phyloP scores from a whole-genome alignment of 2,888 invertebrate genomes.

The Archips crataeganus region DNA sequence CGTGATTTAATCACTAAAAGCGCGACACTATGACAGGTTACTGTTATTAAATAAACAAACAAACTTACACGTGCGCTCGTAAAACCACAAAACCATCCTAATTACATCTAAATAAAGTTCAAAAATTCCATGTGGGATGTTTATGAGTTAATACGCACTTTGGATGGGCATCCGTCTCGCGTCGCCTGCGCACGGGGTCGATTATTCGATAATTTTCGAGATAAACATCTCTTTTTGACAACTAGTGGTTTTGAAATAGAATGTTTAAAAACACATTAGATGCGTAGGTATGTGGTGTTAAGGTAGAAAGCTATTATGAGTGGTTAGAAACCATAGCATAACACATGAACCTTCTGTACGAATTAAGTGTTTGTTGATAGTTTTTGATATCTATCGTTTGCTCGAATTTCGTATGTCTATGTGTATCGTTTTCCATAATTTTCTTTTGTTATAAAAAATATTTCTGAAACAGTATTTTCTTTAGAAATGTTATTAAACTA shows the following conservation, averaged over 20 bases:
- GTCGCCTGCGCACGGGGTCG: conserved; percentile 80
- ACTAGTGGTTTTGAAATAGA: conserved; percentile 66
- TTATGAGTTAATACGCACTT: conserved; percentile 51
- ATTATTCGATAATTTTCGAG: conserved; percentile 83
- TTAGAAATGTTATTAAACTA: too few species aligned
- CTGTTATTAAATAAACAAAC: conserved; percentile 74
- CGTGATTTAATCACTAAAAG: conserved; percentile 68
- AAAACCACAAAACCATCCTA: conserved; percentile 16
- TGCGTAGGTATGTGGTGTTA: conserved; percentile 18
- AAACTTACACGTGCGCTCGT: conserved; percentile 42
- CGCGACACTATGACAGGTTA: conserved; percentile 82
- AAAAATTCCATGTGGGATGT: conserved; percentile 8
- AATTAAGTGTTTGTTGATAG: too few species aligned
- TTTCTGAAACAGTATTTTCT: too few species aligned
- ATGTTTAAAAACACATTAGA: conserved; percentile 45
- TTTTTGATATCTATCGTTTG: too few species aligned
- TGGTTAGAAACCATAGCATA: too few species aligned
- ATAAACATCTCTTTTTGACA: conserved; percentile 80
- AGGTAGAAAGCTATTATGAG: neutral
- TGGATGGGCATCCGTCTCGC: conserved; percentile 80
- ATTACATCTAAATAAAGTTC: conserved; percentile 45
- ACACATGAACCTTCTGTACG: too few species aligned
- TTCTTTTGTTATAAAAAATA: too few species aligned
- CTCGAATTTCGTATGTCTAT: too few species aligned
- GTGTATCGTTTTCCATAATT: too few species aligned